These are phyloP conservation scores for Platorchestia sp. DNA, from an alignment of 1,140 invertebrate genomes.

Conservation along the genomic window DNA sequence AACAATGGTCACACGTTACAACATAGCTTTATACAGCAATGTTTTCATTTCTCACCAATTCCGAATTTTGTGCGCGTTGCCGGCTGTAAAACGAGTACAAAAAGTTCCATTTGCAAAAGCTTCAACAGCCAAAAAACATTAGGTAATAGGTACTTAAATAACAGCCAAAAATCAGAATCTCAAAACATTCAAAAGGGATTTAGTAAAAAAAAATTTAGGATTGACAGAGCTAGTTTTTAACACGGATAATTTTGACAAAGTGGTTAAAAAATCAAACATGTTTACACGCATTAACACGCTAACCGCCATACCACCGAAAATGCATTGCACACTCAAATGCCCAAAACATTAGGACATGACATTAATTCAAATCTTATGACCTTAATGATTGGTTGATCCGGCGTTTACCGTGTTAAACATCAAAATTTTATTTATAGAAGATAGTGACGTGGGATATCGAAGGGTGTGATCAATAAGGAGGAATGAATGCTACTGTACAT, in stretches of 20 bases:
- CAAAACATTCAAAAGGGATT: background rate
- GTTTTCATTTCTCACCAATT: background rate
- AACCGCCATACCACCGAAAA: background rate
- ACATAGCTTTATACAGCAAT: background rate
- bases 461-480: conserved; percentile 38
- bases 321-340: background rate
- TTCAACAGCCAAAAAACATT: background rate
- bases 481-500: conserved; percentile 67
- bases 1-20: background rate
- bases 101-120: background rate
- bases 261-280: background rate
- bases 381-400: background rate
- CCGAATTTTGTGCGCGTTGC: background rate
- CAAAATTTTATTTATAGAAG: background rate
- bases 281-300: background rate
- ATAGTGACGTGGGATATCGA: background rate
- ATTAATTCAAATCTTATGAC: background rate
- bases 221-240: background rate
- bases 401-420: conserved; percentile 7
- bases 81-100: background rate
- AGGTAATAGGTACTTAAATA: background rate
- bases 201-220: background rate
- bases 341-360: background rate
- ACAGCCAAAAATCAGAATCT: background rate
- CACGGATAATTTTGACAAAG: background rate